Base-by-base conservation (phyloP, 2,797 vertebrate genomes). In the Vireo griseus region DNA sequence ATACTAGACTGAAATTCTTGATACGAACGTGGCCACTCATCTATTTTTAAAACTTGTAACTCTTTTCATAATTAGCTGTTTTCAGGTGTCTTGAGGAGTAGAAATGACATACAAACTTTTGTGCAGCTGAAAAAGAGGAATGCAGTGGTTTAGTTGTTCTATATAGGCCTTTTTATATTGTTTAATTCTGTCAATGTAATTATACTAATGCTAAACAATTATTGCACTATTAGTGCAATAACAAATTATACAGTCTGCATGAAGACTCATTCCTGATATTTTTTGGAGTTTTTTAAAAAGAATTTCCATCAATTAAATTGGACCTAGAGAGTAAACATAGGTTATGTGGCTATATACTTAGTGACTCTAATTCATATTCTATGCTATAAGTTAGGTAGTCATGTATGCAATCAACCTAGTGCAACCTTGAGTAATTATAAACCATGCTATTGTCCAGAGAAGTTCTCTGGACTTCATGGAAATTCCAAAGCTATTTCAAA, bases 11-110 rank as follows among this genome's bases (percentile, higher is more conserved):
- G 19, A 86, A 79, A 54, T 62, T 92, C 40, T 65, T 69, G 5
- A 40, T 67, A 78, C 0, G 1, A 90, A 42, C 4, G 16, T 0
- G 3, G 5, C 8, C 6, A 3, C 5, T 67, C 29, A 72, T 16
- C 5, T 68, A 24, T 47, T 73, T 78, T 90, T 68, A 16, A 58
- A 6, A 5, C 13, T 47, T 58, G 31, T 18, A 78, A 45, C 3
- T 26, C 6, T 17, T 91, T 82, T 40, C 2, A 7, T 82, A 93
- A 58, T 75, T 42, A 66, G 26, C 4, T 65, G 3, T n/a, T 37
- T 89, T 48, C 45, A 11, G 10, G 5, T 63, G 71, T 22, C 31
- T 78, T 78, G 28, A 59, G 67, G 47, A 81, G 7, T 16, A 31
- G 19, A 69, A 57, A 7, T 17, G 9, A 16, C 45, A 52, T 16